These are phyloP conservation scores for Chorisops tibialis DNA, from an alignment of 2,888 invertebrate genomes.

Conservation along the genomic window DNA sequence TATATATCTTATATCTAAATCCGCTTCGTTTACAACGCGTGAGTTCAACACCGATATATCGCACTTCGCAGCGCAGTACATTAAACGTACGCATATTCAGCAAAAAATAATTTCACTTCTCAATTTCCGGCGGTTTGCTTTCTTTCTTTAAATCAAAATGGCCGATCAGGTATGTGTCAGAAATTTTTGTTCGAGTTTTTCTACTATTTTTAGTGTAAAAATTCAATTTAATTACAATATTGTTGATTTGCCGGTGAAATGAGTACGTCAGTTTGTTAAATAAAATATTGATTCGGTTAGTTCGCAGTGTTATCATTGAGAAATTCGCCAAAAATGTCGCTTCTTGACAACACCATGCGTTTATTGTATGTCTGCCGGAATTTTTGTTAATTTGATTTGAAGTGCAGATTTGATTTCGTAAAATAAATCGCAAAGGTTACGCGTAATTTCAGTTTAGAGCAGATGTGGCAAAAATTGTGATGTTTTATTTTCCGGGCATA, in stretches of 20 bases:
- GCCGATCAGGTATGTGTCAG: constrained; percentile 70
- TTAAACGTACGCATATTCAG: not conserved
- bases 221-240: not conserved
- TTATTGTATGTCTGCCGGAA: not conserved
- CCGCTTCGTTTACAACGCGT: too few species aligned
- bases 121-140: constrained; percentile 18
- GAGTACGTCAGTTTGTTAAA: not conserved
- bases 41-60: too few species aligned
- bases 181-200: not conserved
- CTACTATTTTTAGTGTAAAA: not conserved
- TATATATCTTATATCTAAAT: too few species aligned
- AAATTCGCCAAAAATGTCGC: constrained; percentile 2
- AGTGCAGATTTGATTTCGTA: too few species aligned
- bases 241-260: not conserved
- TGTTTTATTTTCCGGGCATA: not conserved
- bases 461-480: not conserved
- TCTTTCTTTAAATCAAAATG: constrained; percentile 62
- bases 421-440: too few species aligned
- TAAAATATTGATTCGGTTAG: too few species aligned
- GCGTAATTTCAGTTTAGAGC: too few species aligned
- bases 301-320: not conserved
- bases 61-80: not conserved
- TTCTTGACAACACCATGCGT: constrained; percentile 25
- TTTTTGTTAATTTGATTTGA: not conserved
- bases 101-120: constrained; percentile 4